Percentiles rank a stretch among this genome's conserved stretches.
Conservation (phyloP, 1,140 invertebrate genomes). For the Palaemon carinicauda region DNA sequence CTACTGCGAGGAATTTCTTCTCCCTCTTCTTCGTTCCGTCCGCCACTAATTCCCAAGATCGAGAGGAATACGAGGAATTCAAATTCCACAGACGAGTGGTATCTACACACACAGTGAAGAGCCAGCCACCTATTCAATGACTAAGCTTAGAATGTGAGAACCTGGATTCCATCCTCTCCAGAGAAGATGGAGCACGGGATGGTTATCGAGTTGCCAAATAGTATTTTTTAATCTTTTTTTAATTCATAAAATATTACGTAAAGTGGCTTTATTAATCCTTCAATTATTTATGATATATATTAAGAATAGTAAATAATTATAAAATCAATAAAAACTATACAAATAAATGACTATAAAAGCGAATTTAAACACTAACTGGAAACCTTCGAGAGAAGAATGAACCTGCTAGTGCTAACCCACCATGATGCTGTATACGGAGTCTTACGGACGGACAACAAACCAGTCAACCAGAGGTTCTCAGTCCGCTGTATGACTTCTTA, state of each 20-base stretch:
- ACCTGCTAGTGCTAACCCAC: constrained; percentile 9
- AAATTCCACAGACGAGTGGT: not conserved
- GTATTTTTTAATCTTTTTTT: no score
- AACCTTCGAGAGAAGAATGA: not conserved
- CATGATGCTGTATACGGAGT: no score
- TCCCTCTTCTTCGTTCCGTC: not conserved
- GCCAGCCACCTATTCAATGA: not conserved
- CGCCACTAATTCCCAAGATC: not conserved
- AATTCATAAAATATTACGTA: no score
- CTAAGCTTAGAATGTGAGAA: constrained; percentile 39
- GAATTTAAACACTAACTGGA: not conserved
- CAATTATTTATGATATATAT: no score
- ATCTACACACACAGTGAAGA: not conserved
- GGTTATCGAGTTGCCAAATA: not conserved
- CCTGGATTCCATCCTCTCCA: constrained; percentile 39
- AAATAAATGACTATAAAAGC: no score
- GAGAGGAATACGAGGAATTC: not conserved
- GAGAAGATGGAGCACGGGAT: constrained; percentile 5
- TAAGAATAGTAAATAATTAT: no score
- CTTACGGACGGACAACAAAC: not conserved
- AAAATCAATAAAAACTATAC: no score
- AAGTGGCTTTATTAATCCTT: no score
- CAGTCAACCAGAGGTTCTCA: constrained; percentile 24
- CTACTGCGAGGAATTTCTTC: no score
- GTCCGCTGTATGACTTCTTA: constrained; percentile 5